These are phyloP conservation scores for Cranoglanis bouderius DNA, from an alignment of 2,113 vertebrate genomes.

Conservation along the genomic window DNA sequence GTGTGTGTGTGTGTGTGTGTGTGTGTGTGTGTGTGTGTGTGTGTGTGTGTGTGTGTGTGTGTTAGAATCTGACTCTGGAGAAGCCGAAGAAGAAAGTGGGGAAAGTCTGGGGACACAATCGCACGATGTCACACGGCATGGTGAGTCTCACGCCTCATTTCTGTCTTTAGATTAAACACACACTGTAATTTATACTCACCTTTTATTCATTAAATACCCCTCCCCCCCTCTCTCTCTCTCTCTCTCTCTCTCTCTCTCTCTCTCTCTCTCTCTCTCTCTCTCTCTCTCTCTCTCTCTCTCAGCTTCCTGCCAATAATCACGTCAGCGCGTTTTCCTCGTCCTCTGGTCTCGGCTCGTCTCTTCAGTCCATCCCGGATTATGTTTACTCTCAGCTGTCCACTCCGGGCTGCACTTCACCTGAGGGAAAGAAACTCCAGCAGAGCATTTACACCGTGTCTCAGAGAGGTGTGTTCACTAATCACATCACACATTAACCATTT, in stretches of 20 bases:
- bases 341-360: slow-evolving; percentile 71
- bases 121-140: slow-evolving; percentile 82
- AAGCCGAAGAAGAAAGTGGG: slow-evolving; percentile 84
- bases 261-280: background rate
- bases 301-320: slow-evolving; percentile 64
- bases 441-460: slow-evolving; percentile 83
- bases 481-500: background rate
- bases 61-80: slow-evolving; percentile 73
- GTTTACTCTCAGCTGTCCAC: slow-evolving; percentile 82
- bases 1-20: background rate
- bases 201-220: background rate
- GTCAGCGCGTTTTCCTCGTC: slow-evolving; percentile 48
- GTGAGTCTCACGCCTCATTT: slow-evolving; percentile 58
- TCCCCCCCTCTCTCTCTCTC: no score
- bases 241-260: no score
- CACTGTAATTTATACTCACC: background rate
- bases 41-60: background rate
- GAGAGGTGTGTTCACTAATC: slow-evolving; percentile 69
- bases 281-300: background rate
- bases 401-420: slow-evolving; percentile 75
- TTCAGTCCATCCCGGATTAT: slow-evolving; percentile 86
- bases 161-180: no score
- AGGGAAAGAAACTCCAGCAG: slow-evolving; percentile 85
- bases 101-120: slow-evolving; percentile 80
- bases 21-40: background rate